Percentiles rank a stretch among this genome's conserved stretches.
These are phyloP conservation scores for Charina bottae DNA, from an alignment of 2,113 vertebrate species.

Conservation along the genomic window DNA sequence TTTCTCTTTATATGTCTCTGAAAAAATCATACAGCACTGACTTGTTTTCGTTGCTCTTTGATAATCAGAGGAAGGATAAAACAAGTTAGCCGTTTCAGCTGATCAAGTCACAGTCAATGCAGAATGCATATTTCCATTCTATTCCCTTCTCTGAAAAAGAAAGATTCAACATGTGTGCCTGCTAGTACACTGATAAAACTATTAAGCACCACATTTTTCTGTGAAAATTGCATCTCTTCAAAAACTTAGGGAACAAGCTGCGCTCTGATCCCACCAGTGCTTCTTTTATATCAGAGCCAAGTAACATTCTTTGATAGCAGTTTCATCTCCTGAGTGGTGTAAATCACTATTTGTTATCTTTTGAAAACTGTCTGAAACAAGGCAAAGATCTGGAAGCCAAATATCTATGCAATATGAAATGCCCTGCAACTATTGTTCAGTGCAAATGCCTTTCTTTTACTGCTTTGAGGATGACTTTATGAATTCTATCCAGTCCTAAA, in stretches of 20 bases:
- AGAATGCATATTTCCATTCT: background rate
- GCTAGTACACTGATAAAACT: constrained; percentile 26
- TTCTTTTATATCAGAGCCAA: constrained; percentile 67
- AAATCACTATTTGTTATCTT: constrained; percentile 71
- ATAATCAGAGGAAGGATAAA: background rate
- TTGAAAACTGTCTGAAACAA: constrained; percentile 75
- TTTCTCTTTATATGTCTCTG: background rate
- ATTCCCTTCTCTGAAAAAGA: background rate
- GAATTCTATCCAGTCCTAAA: constrained; percentile 59
- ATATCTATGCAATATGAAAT: constrained; percentile 69
- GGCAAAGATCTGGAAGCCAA: constrained; percentile 62
- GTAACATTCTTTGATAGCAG: constrained; percentile 70
- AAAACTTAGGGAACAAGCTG: constrained; percentile 59
- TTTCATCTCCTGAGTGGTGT: constrained; percentile 70
- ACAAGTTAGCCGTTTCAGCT: background rate
- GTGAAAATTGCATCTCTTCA: constrained; percentile 48
- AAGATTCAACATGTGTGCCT: background rate
- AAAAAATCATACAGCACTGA: background rate
- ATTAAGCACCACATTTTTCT: constrained; percentile 58
- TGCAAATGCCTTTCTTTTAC: constrained; percentile 63
- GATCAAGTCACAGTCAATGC: background rate
- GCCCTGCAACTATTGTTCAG: constrained; percentile 62
- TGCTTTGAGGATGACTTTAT: constrained; percentile 72
- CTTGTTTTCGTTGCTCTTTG: background rate
- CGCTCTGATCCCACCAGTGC: constrained; percentile 55